Base-by-base conservation (phyloP, 2,888 invertebrate species). In the Drosophila conformis region DNA sequence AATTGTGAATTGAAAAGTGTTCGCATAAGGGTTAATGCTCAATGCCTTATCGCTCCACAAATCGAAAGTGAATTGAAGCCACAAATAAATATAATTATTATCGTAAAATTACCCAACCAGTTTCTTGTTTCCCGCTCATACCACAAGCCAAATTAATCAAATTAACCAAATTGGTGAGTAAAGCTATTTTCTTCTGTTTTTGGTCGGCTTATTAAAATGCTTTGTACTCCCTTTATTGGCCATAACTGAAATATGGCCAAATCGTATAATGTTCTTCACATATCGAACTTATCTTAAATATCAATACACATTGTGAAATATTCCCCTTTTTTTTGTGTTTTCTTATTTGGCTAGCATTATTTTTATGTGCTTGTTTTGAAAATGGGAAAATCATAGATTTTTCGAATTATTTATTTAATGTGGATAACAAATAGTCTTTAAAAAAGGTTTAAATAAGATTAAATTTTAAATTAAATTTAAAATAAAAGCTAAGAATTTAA, bases 41-140 rank as follows among this genome's bases (percentile, higher is more conserved):
- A 59, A 21, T 36, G 57, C 40, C 54, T 78, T 78, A 78, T 78
- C 78, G 62, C 49, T 31, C 21, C 38, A 35, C 74, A 67, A 73
- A 70, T 78, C 78, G 65, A 78, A 78, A 78, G 75, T 78, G 75
- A 78, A 78, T 78, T 78, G 46, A 71, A 71, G 68, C 63, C 62
- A 56, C 59, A 56, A 75, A 70, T 61, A 78, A 71, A 65, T 66
- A 75, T 8, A 46, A 69, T 75, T 78, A 52, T 69, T 75, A 69
- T 71, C 18, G 68, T 61, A 56, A 46, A 25, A 71, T 78, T 78
- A 53, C 75, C 38, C 59, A 75, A 78, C 60, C 65, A 61, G 63
- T 73, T 73, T 66, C 51, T 21, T 25, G 52, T 63, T 53, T 29
- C 25, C 57, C 15, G 61, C 53, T 52, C 68, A 78, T 78, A 78